Evolutionary conservation across 2,888 invertebrate genomes (phyloP).

Genomic region (Leucozona laternaria): DNA sequence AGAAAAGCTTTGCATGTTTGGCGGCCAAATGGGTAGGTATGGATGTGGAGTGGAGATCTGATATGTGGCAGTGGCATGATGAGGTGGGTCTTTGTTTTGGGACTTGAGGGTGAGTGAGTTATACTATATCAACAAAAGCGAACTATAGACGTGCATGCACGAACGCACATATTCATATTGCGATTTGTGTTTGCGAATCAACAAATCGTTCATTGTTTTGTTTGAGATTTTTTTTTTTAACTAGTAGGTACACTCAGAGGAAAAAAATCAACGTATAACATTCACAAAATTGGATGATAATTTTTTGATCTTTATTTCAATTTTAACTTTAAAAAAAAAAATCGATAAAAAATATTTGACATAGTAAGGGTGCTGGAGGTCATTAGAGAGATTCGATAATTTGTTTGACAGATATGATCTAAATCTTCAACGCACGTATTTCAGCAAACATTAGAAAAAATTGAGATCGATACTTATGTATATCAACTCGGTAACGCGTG

Average conservation of each 20-base stretch:
- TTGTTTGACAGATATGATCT: no score
- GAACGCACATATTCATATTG: conserved; percentile 37
- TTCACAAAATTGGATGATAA: no score
- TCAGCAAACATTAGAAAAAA: no score
- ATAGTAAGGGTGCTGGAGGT: no score
- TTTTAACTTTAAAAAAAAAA: no score
- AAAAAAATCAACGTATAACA: no score
- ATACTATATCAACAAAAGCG: conserved; percentile 53
- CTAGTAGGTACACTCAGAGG: background rate
- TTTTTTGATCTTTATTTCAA: no score
- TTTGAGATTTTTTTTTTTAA: conserved; percentile 27
- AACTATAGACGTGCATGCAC: conserved; percentile 54
- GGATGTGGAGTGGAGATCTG: background rate
- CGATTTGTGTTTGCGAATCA: conserved; percentile 65
- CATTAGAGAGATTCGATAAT: no score
- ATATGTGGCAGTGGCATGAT: background rate
- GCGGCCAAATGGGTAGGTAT: background rate
- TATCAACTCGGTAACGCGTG: no score
- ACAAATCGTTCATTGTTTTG: conserved; percentile 61
- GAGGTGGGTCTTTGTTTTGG: background rate
- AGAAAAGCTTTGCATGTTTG: conserved; percentile 64
- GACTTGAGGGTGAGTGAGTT: conserved; percentile 5
- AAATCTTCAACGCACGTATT: no score
- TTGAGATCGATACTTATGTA: no score
- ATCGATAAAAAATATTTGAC: no score